phyloP scores from a whole-genome alignment of 2,113 vertebrate genomes.

The Steatornis caripensis region DNA sequence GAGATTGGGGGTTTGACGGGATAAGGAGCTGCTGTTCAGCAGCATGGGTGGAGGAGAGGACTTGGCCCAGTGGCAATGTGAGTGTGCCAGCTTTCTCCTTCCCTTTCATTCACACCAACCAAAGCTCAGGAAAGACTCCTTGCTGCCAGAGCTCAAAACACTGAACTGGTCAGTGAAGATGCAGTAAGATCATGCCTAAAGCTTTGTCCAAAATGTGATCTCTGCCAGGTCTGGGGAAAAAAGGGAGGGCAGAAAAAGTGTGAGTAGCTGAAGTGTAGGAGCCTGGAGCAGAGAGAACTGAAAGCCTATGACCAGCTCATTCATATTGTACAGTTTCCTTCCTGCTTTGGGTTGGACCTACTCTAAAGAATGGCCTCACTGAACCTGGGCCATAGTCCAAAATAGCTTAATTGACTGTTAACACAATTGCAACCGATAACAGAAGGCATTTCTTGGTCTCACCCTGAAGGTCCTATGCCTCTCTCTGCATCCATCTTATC shows the following conservation, averaged over 20 bases:
- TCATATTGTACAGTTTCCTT: background rate
- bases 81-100: background rate
- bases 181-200: background rate
- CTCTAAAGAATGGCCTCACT: background rate
- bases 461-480: background rate
- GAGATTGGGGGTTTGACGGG: background rate
- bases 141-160: background rate
- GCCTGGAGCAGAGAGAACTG: background rate
- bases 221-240: background rate
- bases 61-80: rapidly evolving
- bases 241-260: background rate
- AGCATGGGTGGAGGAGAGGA: background rate
- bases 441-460: background rate
- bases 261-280: background rate
- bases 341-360: background rate
- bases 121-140: background rate
- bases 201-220: background rate
- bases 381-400: background rate
- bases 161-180: background rate
- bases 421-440: background rate
- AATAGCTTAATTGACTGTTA: background rate
- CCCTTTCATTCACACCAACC: background rate
- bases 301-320: background rate
- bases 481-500: background rate
- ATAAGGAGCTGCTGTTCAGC: background rate